Percentiles rank a stretch among this genome's conserved stretches.
phyloP scores from a whole-genome alignment of 2,797 vertebrate genomes.

The Callimico goeldii region DNA sequence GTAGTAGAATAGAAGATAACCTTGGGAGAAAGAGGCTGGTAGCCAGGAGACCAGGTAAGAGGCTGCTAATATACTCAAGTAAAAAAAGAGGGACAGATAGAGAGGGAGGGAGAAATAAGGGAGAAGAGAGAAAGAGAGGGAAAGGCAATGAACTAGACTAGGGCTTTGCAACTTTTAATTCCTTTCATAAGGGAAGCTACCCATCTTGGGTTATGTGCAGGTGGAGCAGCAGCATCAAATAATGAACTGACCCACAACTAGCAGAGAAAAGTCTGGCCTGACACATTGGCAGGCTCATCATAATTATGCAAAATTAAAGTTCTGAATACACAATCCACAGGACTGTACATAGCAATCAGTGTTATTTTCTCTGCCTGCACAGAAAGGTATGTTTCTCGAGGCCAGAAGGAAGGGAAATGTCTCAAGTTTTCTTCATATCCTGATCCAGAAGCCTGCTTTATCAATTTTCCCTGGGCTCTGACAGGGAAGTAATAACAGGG shows the following conservation, averaged over 20 bases:
- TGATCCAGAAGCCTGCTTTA: background rate
- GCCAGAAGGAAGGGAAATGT: background rate
- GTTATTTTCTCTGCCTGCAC: background rate
- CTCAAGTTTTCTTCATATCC: background rate
- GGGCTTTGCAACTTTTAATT: background rate
- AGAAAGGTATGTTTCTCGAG: background rate
- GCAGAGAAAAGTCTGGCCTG: background rate
- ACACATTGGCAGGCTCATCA: background rate
- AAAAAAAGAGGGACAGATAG: background rate
- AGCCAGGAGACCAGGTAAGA: background rate
- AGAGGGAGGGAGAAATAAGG: background rate
- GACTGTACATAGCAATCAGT: background rate
- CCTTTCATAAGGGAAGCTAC: background rate
- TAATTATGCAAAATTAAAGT: background rate
- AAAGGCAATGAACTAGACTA: background rate
- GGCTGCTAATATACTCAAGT: background rate
- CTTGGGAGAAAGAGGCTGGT: background rate
- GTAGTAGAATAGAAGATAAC: background rate
- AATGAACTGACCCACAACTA: background rate
- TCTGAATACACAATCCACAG: conserved; percentile 1
- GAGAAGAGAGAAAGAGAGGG: background rate
- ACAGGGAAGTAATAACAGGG: background rate
- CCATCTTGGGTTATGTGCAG: background rate
- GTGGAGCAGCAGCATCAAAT: background rate
- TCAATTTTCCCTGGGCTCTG: background rate